Percentiles rank a stretch among this genome's conserved stretches.
Conservation (phyloP, 2,113 vertebrate species). For the Cercocebus atys region DNA sequence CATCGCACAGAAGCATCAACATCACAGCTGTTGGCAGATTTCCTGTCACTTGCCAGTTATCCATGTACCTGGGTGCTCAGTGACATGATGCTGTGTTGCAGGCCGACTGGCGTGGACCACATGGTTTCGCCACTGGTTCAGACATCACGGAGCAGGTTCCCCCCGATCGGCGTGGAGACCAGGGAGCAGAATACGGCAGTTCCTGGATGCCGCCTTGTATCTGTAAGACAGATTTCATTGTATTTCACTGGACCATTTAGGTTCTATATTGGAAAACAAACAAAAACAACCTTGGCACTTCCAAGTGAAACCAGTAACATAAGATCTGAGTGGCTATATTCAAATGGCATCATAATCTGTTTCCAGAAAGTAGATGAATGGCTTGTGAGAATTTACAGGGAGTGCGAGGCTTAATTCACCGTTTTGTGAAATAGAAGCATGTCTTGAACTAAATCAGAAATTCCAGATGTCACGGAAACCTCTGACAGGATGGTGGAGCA, state of each 20-base stretch:
- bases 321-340: background rate
- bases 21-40: background rate
- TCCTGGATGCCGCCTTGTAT: conserved; percentile 74
- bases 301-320: background rate
- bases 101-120: conserved; percentile 78
- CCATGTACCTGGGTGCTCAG: background rate
- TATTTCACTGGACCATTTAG: background rate
- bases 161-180: conserved; percentile 82
- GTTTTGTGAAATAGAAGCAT: background rate
- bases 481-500: too few species aligned
- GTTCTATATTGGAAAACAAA: background rate
- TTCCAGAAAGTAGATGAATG: conserved; percentile 27
- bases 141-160: conserved; percentile 80
- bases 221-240: conserved; percentile 81
- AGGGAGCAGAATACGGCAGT: conserved; percentile 75
- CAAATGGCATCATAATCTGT: background rate
- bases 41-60: background rate
- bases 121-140: conserved; percentile 74
- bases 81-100: conserved; percentile 57
- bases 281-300: background rate
- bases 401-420: too few species aligned
- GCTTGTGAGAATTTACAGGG: background rate
- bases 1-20: background rate
- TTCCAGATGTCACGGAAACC: background rate
- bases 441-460: background rate